A percentile compares a stretch with the other conserved stretches of the same genome.
Conservation (phyloP, 2,888 invertebrate genomes). For the Drosophila prolongata region DNA sequence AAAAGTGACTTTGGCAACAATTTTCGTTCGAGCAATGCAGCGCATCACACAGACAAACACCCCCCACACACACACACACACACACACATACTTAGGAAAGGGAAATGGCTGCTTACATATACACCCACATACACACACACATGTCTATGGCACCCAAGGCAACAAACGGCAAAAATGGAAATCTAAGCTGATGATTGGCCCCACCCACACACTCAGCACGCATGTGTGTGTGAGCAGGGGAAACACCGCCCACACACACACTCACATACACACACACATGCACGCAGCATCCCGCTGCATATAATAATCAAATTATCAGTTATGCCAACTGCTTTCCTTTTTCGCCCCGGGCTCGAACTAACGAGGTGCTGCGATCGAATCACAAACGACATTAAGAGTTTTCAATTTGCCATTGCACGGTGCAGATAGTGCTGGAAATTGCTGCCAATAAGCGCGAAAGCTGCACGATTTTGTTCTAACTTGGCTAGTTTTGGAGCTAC, state of each 20-base stretch:
- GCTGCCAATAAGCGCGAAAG: slow-evolving; percentile 5
- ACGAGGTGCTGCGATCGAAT: slow-evolving; percentile 49
- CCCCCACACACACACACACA: background rate
- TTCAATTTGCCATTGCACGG: slow-evolving; percentile 28
- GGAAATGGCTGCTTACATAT: slow-evolving; percentile 50
- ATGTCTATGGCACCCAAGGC: slow-evolving; percentile 45
- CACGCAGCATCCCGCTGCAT: slow-evolving; percentile 19
- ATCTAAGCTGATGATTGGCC: slow-evolving; percentile 36
- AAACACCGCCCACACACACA: background rate
- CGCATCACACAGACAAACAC: slow-evolving; percentile 15
- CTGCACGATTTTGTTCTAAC: background rate
- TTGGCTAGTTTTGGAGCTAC: no score
- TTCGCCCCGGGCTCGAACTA: slow-evolving; percentile 6
- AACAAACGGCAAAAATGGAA: slow-evolving; percentile 33
- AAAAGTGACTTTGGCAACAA: slow-evolving; percentile 59
- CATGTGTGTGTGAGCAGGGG: background rate
- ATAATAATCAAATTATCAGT: slow-evolving; percentile 68
- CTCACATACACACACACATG: background rate
- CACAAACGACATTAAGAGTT: slow-evolving; percentile 60
- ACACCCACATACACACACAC: slow-evolving; percentile 2
- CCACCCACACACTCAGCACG: background rate
- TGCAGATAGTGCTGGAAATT: slow-evolving; percentile 2
- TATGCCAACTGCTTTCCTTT: slow-evolving; percentile 57
- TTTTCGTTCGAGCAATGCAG: slow-evolving; percentile 28
- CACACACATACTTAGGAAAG: slow-evolving; percentile 9